These are phyloP conservation scores for Danio albolineatus DNA, from an alignment of 2,797 vertebrate genomes.

Conservation along the genomic window DNA sequence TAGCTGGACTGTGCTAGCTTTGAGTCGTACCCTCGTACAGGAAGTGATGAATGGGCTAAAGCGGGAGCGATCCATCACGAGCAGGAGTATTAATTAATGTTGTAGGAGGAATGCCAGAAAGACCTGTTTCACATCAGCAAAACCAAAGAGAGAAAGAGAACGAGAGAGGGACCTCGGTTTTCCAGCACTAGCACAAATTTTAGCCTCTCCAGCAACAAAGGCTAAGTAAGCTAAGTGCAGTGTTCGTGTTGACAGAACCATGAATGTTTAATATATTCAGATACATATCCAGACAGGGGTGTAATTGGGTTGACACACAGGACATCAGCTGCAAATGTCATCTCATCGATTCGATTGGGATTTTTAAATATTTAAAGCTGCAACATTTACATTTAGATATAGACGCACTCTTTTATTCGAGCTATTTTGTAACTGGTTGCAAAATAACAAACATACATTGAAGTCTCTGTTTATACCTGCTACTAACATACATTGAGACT, in stretches of 20 bases:
- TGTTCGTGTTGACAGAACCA: slow-evolving; percentile 47
- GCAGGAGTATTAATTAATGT: slow-evolving; percentile 80
- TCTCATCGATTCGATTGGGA: not conserved
- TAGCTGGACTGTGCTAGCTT: slow-evolving; percentile 59
- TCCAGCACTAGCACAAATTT: slow-evolving; percentile 54
- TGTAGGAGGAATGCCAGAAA: slow-evolving; percentile 75
- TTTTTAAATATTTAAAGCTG: not conserved
- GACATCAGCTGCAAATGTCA: not conserved
- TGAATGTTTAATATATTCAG: slow-evolving; percentile 40
- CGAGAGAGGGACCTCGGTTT: slow-evolving; percentile 30
- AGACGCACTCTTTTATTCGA: not conserved
- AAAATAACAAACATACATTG: too few relatives aligned
- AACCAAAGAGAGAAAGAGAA: slow-evolving; percentile 53
- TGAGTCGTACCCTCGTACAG: slow-evolving; percentile 68
- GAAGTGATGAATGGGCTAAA: slow-evolving; percentile 81
- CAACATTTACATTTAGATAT: not conserved
- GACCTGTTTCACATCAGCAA: slow-evolving; percentile 76
- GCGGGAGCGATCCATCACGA: slow-evolving; percentile 79
- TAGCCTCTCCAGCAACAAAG: slow-evolving; percentile 48
- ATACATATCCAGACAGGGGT: slow-evolving; percentile 2
- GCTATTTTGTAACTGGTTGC: not conserved
- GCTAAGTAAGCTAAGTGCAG: slow-evolving; percentile 55
- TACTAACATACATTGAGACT: too few relatives aligned
- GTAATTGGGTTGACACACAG: not conserved
- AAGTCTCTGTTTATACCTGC: too few relatives aligned